Evolutionary conservation across 2,888 invertebrate genomes (phyloP).

Genomic region (Choristoneura rosaceana): DNA sequence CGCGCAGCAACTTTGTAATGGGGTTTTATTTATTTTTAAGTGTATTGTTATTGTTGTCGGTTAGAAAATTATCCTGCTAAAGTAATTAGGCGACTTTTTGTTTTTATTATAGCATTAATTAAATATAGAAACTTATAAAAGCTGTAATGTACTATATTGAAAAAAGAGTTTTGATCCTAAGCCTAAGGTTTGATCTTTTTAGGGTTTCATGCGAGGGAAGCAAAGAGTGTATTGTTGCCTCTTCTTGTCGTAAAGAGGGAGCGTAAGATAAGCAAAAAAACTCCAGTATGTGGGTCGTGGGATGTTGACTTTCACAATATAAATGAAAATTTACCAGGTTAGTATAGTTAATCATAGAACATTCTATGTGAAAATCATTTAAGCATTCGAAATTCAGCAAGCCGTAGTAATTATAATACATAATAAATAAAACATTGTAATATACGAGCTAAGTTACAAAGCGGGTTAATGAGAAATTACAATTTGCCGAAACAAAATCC

Average conservation of each 20-base stretch:
- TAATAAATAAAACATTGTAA: not conserved
- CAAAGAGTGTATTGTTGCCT: no score
- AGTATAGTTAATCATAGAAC: no score
- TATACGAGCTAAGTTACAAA: not conserved
- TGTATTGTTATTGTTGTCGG: constrained; percentile 6
- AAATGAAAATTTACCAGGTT: no score
- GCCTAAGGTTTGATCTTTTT: not conserved
- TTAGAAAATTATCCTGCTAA: not conserved
- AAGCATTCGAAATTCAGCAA: not conserved
- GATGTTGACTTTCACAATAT: no score
- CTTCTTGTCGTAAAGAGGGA: no score
- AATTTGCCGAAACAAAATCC: constrained; percentile 16
- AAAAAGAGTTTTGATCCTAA: no score
- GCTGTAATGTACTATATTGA: no score
- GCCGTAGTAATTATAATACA: not conserved
- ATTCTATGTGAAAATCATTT: no score
- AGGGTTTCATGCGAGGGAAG: no score
- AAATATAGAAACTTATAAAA: not conserved
- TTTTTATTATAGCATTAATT: not conserved
- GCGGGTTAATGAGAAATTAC: constrained; percentile 12
- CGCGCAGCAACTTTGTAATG: constrained; percentile 57
- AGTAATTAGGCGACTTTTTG: not conserved
- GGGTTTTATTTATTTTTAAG: constrained; percentile 37
- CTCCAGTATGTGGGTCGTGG: no score
- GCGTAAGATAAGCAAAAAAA: no score